Evolutionary conservation across 2,797 vertebrate species (phyloP), one percentile per base, ranked within the genome.

Genomic region (Amblyraja radiata): DNA sequence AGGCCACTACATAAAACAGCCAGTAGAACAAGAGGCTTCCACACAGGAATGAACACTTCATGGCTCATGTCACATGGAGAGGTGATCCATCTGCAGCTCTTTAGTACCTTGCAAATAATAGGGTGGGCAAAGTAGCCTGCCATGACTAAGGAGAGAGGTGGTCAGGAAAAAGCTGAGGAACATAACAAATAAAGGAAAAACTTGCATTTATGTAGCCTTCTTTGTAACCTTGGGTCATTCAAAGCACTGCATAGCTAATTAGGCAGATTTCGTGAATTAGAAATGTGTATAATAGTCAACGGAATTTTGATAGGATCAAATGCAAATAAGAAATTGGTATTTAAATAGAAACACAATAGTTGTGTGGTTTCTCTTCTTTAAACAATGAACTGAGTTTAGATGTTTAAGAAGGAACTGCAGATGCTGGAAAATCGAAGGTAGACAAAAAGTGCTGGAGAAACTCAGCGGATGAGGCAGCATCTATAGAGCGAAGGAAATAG

Each of bases 41-140:
- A 88, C 84, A 88, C 84, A 68, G 61, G 84, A 88, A 88, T 88
- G 84, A 88, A 88, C 61, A 68, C 61, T 88, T 88, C 61, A 65
- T 88, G 61, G 23, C 28, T 84, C 61, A 84, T 61, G 54, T 14
- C 84, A 88, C 84, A 88, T 65, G 61, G 61, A 88, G 61, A 18
- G 68, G 61, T 68, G 61, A 88, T 88, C 84, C 84, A 88, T 88
- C 68, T 88, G n/a, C 84, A 65, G 63, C 32, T 68, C 84, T 68
- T 86, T 86, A 36, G 84, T 65, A 68, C 65, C 61, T 63, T 88
- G 23, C 84, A 88, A 88, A 88, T 65, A 88, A 88, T 25, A 88
- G 61, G 84, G 63, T 88, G 65, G 84, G 63, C n/a, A 68, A 32
- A 68, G 84, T 32, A 68, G 28, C 83, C 58, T 86, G 28, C n/a